Percentiles rank a stretch among this genome's conserved stretches.
Evolutionary conservation across 2,888 invertebrate species (phyloP).

Genomic region (Alviniconcha strummeri): DNA sequence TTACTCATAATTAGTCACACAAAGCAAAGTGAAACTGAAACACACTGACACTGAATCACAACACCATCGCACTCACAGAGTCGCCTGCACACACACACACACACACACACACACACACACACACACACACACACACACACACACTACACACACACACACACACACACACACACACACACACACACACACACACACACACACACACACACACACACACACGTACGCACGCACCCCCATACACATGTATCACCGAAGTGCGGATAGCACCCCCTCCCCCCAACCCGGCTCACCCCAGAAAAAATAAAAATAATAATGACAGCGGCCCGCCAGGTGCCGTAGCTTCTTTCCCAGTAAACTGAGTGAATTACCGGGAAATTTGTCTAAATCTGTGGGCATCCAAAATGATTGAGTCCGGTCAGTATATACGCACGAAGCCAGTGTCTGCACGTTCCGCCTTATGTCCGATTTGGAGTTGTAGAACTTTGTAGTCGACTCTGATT

Average conservation of each 20-base stretch:
- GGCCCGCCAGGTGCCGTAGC: background rate
- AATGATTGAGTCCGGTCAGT: too few species aligned
- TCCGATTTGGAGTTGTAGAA: too few species aligned
- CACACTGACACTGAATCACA: too few species aligned
- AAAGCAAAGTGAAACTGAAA: background rate
- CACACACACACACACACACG: background rate
- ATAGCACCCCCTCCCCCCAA: too few species aligned
- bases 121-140: constrained; percentile 10
- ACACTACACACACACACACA: constrained; percentile 8
- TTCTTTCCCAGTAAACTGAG: background rate
- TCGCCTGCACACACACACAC: too few species aligned
- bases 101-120: background rate
- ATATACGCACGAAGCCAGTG: too few species aligned
- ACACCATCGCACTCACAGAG: too few species aligned
- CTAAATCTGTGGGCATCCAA: too few species aligned
- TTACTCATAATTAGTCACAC: too few species aligned
- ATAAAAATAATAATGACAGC: background rate
- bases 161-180: constrained; percentile 6
- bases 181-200: background rate
- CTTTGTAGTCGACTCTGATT: too few species aligned
- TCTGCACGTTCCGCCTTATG: too few species aligned
- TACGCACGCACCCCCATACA: background rate
- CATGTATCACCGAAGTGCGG: background rate
- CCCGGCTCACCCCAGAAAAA: too few species aligned
- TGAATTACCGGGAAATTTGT: background rate